Evolutionary conservation across 37 sponge, comb jelly and placozoan genomes (phyloP).

Genomic region (Trichoplax adhaerens): DNA sequence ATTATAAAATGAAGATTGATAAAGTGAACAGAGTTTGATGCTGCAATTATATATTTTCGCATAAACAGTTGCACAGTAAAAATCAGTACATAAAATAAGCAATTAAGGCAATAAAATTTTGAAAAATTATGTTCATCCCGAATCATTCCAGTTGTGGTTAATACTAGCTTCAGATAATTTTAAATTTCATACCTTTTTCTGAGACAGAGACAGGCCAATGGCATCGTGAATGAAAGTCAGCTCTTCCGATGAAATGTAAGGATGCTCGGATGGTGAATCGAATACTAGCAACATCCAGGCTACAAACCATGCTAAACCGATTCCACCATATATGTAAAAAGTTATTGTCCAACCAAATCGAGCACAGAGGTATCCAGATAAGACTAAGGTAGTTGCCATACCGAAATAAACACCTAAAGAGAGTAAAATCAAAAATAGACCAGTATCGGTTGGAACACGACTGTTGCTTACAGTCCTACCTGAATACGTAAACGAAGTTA

Average conservation of each 20-base stretch:
- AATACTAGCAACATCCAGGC: conserved; percentile 59
- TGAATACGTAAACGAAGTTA: conserved; percentile 47
- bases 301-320: conserved; percentile 66
- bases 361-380: too few species aligned
- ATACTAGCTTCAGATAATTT: neutral
- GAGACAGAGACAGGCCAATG: too few species aligned
- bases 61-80: neutral
- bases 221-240: conserved; percentile 14
- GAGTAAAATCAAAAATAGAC: too few species aligned
- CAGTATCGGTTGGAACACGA: too few species aligned
- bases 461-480: conserved; percentile 18
- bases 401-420: neutral
- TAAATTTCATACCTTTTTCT: too few species aligned
- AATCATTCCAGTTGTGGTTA: neutral
- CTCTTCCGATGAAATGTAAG: conserved; percentile 47
- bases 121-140: neutral
- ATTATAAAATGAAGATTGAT: neutral
- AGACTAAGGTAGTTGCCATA: too few species aligned
- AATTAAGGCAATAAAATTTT: neutral
- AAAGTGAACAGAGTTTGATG: neutral
- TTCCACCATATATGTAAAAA: conserved; percentile 23
- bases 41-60: neutral
- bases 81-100: neutral
- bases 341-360: too few species aligned
- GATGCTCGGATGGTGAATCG: conserved; percentile 47